phyloP scores from a whole-genome alignment of 2,888 invertebrate genomes.

The Labia minor region DNA sequence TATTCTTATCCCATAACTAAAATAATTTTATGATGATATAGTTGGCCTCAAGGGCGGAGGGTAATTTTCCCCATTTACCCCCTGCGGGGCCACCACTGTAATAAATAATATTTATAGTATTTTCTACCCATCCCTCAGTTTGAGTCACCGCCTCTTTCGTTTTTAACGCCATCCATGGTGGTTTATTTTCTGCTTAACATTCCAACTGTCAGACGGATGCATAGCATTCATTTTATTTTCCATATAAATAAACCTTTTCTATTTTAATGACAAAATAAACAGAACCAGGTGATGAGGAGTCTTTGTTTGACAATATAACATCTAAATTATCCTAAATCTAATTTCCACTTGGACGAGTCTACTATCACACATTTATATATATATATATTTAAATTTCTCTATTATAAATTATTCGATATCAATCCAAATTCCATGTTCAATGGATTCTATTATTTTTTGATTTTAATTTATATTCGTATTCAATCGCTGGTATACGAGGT shows the following conservation, averaged over 20 bases:
- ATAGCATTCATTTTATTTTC: neutral
- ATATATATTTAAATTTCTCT: too few species aligned
- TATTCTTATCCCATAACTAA: constrained; percentile 13
- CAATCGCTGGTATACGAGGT: too few species aligned
- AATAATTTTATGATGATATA: constrained; percentile 2
- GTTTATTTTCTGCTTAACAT: constrained; percentile 4
- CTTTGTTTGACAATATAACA: constrained; percentile 13
- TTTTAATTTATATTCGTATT: too few species aligned
- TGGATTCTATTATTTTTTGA: too few species aligned
- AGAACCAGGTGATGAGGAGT: neutral
- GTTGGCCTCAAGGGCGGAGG: neutral
- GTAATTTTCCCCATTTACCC: neutral
- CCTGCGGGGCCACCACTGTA: neutral
- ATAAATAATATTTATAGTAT: constrained; percentile 13
- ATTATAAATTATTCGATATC: too few species aligned
- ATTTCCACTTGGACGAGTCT: too few species aligned
- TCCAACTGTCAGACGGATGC: constrained; percentile 13
- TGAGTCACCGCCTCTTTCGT: constrained; percentile 7
- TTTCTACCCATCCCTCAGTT: constrained; percentile 1
- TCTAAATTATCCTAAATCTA: neutral
- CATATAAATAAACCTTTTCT: neutral
- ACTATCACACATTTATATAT: too few species aligned
- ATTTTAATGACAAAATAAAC: neutral
- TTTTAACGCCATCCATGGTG: neutral
- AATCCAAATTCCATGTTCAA: too few species aligned